Base-by-base conservation (phyloP, 2,888 invertebrate species). In the Odontocerum albicorne region DNA sequence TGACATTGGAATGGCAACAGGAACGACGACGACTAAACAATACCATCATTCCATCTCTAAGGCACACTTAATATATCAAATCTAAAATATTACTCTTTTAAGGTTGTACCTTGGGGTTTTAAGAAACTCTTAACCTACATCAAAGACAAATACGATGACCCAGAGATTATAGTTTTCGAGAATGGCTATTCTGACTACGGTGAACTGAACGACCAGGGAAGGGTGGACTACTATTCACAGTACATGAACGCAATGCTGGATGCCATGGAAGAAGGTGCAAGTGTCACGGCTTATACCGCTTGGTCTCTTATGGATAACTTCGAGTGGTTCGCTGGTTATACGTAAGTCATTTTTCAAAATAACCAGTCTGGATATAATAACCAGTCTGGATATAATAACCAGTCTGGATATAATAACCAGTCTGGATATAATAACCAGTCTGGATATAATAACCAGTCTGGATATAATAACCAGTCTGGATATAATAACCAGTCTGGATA, bases 101-200 rank as follows among this genome's bases (percentile, higher is more conserved):
- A 57, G 57, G 53, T 49, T 6, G 57, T 75, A 17, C 81, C 82
- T 1, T 68, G 70, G 63, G 81, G 83, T 1, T 72, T 82, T 10
- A 67, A 79, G 39, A 74, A 74, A 64, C 66, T 79, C 1, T 64
- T 84, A 1, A 75, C 74, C 21, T 83, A 80, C 77, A 74, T 85
- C 13, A 80, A 78, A 59, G 66, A 75, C 0, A 72, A 72, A 20
- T 86, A 82, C 65, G 72, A 77, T 22, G 72, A 83, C 61, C 73
- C 79, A 0, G 71, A 71, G 40, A 73, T 85, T 4, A 67, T 80
- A 61, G 76, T 85, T 21, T 80, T 79, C 0, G 85, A 85, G 64
- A 84, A 83, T 62, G 84, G 85, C 1, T 82, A 74, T 66, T 75
- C 79, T 0, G 80, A 77, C 17, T 65, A 33, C 12, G 62, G 60